A percentile compares a stretch with the other conserved stretches of the same genome.
phyloP scores from a whole-genome alignment of 2,888 invertebrate genomes.

The Tenthredo distinguenda region DNA sequence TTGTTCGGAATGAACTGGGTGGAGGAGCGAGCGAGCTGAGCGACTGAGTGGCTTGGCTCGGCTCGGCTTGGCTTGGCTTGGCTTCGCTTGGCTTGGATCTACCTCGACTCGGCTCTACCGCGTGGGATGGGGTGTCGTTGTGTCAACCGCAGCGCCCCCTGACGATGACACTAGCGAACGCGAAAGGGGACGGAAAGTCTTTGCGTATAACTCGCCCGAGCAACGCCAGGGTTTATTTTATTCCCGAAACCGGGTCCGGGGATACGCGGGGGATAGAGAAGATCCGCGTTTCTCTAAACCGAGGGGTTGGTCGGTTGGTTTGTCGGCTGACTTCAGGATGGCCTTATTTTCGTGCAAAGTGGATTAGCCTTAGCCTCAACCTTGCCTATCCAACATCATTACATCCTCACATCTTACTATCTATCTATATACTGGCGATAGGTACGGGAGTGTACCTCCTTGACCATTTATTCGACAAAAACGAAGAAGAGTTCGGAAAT shows the following conservation, averaged over 20 bases:
- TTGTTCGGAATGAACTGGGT: slow-evolving; percentile 65
- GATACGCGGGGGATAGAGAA: slow-evolving; percentile 41
- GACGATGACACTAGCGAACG: slow-evolving; percentile 77
- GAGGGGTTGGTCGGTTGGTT: slow-evolving; percentile 66
- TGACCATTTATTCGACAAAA: too few species aligned
- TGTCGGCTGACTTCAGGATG: slow-evolving; percentile 50
- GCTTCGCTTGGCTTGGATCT: slow-evolving; percentile 19
- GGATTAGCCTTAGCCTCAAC: slow-evolving; percentile 58
- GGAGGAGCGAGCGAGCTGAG: slow-evolving; percentile 51
- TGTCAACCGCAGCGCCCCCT: slow-evolving; percentile 78
- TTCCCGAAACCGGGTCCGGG: slow-evolving; percentile 31
- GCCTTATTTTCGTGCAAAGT: slow-evolving; percentile 72
- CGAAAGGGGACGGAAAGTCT: slow-evolving; percentile 72
- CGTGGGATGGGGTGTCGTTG: slow-evolving; percentile 72
- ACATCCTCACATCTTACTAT: background rate
- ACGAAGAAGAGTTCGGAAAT: too few species aligned
- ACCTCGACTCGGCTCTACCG: slow-evolving; percentile 35
- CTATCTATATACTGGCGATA: background rate
- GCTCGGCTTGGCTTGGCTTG: background rate
- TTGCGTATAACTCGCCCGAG: slow-evolving; percentile 66
- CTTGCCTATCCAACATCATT: background rate
- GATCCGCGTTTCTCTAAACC: slow-evolving; percentile 63
- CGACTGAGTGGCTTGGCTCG: slow-evolving; percentile 26
- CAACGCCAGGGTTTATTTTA: slow-evolving; percentile 64
- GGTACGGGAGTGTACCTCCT: background rate